Percentiles rank a stretch among this genome's conserved stretches.
These are phyloP conservation scores for Cecropterus lyciades DNA, from an alignment of 1,140 invertebrate species.

Conservation along the genomic window DNA sequence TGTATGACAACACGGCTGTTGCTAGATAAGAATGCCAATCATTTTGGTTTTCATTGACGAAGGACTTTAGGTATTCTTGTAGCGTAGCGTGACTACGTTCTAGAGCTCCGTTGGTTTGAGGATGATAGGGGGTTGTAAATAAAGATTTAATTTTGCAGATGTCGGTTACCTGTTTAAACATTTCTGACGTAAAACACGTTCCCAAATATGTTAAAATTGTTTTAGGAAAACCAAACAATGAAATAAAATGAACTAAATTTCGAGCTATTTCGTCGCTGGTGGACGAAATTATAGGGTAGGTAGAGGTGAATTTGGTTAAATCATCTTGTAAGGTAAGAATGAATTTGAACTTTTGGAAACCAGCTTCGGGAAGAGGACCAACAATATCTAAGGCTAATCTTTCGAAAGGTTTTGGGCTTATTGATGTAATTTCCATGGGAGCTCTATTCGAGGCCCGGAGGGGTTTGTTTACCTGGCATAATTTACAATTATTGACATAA, in stretches of 20 bases:
- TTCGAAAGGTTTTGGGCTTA: conserved; percentile 23
- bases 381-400: conserved; percentile 19
- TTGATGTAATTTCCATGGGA: conserved; percentile 41
- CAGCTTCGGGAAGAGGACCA: too few species aligned
- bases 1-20: conserved; percentile 22
- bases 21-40: conserved; percentile 28
- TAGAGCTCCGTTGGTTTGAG: too few species aligned
- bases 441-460: conserved; percentile 16
- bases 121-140: too few species aligned
- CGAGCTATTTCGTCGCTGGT: conserved; percentile 49
- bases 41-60: conserved; percentile 28
- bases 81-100: conserved; percentile 38
- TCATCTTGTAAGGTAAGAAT: conserved; percentile 53
- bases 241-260: conserved; percentile 55
- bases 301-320: conserved; percentile 56
- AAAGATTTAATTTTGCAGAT: conserved; percentile 56
- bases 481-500: conserved; percentile 21
- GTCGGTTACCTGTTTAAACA: conserved; percentile 56
- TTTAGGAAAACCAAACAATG: conserved; percentile 60
- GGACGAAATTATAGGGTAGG: conserved; percentile 48
- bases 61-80: conserved; percentile 19
- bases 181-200: conserved; percentile 55
- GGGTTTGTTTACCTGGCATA: conserved; percentile 23
- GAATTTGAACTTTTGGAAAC: too few species aligned
- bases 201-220: conserved; percentile 60